Percentiles rank a stretch among this genome's conserved stretches.
phyloP scores from a whole-genome alignment of 2,888 invertebrate genomes.

The Alcis repandata region DNA sequence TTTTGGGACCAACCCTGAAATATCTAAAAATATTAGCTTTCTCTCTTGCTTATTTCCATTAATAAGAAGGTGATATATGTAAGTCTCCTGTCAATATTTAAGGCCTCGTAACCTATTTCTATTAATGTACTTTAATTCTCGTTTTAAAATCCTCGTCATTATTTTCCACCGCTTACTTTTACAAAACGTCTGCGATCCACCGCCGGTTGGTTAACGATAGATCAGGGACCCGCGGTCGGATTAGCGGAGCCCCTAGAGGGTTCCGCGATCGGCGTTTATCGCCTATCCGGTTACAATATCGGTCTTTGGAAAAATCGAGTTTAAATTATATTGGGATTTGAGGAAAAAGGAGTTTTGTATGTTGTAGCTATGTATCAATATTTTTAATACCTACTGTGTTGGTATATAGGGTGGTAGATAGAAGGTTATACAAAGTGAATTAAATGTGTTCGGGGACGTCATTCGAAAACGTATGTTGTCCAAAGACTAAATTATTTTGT shows the following conservation, averaged over 20 bases:
- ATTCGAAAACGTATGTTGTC: too few relatives aligned
- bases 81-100: too few relatives aligned
- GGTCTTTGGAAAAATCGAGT: conserved; percentile 15
- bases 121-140: neutral
- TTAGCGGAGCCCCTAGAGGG: conserved; percentile 61
- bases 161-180: neutral
- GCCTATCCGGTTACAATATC: conserved; percentile 48
- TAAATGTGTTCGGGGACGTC: too few relatives aligned
- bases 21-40: too few relatives aligned
- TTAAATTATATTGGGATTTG: conserved; percentile 4
- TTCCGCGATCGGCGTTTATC: conserved; percentile 62
- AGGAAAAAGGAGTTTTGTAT: neutral
- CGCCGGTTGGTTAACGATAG: conserved; percentile 10
- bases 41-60: too few relatives aligned
- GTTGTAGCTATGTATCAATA: neutral
- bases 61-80: too few relatives aligned
- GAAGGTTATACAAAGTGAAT: too few relatives aligned
- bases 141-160: neutral
- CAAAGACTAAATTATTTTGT: too few relatives aligned
- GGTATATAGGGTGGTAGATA: too few relatives aligned
- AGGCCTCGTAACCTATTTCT: too few relatives aligned
- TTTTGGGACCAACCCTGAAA: too few relatives aligned
- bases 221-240: conserved; percentile 54
- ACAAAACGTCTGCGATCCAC: conserved; percentile 2
- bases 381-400: neutral